Evolutionary conservation across 1,140 invertebrate species (phyloP), one percentile per base, ranked within the genome.

Genomic region (Leptinotarsa defecta): DNA sequence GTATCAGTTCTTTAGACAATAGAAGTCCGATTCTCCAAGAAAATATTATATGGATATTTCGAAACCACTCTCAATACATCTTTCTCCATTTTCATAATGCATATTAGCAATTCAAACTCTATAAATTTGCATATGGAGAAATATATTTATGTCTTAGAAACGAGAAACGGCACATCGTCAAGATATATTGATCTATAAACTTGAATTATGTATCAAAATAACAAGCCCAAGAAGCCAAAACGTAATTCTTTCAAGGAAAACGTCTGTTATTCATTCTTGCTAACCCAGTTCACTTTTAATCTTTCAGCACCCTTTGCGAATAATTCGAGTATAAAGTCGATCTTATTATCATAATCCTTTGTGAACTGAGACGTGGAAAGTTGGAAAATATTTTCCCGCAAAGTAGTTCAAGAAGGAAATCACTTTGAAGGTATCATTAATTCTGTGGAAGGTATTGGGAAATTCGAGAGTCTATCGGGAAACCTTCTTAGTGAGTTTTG

Each of bases 141-240:
- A 57, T 5, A 19, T 57, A 57, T 57, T 57, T 57, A 6, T 3
- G 34, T 43, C 2, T 43, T 43, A 17, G 52, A 57, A 57, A n/a
- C 13, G 13, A 57, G 52, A 57, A 57, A 57, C 52, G 15, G 8
- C 52, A 57, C 13, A 57, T 57, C 52, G 1, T 57, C 52, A 57
- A n/a, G 52, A 57, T 57, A 57, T 57, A 57, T 57, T 57, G 52
- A 57, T n/a, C 52, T 57, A 57, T 57, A 57, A 57, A 57, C 52
- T 57, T 57, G 52, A 57, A 57, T 57, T 57, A 57, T 57, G 3
- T 57, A 19, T 15, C 6, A 3, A 19, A 57, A 57, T 57, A 57
- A 57, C 52, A 57, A 57, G n/a, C 52, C 34, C 8, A 43, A 43
- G 1, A n/a, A 57, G 52, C 52, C 52, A 13, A 57, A 57, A 57